A percentile compares a stretch with the other conserved stretches of the same genome.
phyloP scores from a whole-genome alignment of 2,797 vertebrate genomes.

The Myripristis murdjan region DNA sequence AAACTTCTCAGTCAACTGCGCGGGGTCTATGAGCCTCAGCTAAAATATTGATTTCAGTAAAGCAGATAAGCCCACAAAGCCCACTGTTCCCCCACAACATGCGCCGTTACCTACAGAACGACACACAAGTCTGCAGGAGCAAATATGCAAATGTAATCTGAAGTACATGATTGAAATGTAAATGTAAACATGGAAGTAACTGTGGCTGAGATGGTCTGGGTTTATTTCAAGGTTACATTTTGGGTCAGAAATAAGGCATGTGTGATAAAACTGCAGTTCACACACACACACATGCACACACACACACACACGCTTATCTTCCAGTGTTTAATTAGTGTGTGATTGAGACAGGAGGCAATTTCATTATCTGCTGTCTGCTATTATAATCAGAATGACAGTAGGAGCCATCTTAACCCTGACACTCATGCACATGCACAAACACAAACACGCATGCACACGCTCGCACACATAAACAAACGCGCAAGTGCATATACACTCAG shows the following conservation, averaged over 20 bases:
- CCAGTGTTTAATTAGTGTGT: slow-evolving; percentile 57
- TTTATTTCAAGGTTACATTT: slow-evolving; percentile 15
- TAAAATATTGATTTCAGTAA: slow-evolving; percentile 36
- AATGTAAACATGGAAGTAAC: no score
- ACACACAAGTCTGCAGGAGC: no score
- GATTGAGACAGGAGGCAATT: slow-evolving; percentile 48
- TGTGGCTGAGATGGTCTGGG: background rate
- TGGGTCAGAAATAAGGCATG: slow-evolving; percentile 3
- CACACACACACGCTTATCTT: slow-evolving; percentile 37
- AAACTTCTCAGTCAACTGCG: no score
- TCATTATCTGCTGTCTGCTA: slow-evolving; percentile 44
- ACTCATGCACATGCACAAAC: slow-evolving; percentile 3
- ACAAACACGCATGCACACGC: background rate
- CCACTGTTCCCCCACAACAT: background rate
- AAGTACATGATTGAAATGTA: background rate
- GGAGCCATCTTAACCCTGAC: slow-evolving; percentile 27
- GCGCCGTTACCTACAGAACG: background rate
- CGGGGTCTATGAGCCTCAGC: no score
- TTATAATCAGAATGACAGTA: slow-evolving; percentile 48
- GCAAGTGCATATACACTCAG: slow-evolving; percentile 7
- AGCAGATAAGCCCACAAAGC: slow-evolving; percentile 1
- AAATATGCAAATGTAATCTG: background rate
- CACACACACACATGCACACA: slow-evolving; percentile 2
- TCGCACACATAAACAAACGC: background rate
- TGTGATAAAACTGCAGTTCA: background rate